Evolutionary conservation across 2,888 invertebrate species (phyloP), one percentile per base, ranked within the genome.

Genomic region (Eilema griseolum): DNA sequence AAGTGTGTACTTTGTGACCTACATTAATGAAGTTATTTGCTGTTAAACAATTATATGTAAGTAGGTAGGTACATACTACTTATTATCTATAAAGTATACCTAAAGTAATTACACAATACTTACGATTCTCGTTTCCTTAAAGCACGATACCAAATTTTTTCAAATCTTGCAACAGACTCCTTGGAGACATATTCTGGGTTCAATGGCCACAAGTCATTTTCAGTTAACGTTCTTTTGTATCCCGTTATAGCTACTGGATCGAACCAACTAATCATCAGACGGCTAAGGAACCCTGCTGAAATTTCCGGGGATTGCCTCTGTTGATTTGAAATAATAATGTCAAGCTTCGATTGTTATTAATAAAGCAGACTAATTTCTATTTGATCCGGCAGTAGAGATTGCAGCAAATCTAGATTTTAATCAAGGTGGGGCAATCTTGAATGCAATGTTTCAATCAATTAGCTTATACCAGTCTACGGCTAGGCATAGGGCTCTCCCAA

Each of bases 221-320:
- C 96, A 81, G 97, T 97, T 72, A 99, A 91, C 12, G 98, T 97
- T 82, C 97, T 97, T 71, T 96, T 96, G 91, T 98, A 99, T 16
- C 99, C 99, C 76, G 96, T 96, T 95, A 98, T 96, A 0, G 98
- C 97, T 87, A 99, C 93, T 0, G 96, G 88, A 91, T 98, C 98
- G 89, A 99, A 99, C 99, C 99, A 99, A 81, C 97, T 96, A 89
- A 98, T 99, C 0, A 98, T 96, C 28, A 99, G 94, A 68, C 97
- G 96, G 14, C 98, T 98, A 11, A 98, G 96, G 89, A 98, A 99
- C 67, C 98, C 98, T 24, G 98, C 96, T 28, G 96, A 94, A 72
- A 96, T 95, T 89, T 99, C 99, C 23, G 99, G 99, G 85, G 98
- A 98, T 85, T 98, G 97, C 86, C 96, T 97, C 97, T 98, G 95